Evolutionary conservation across 2,888 invertebrate species (phyloP).

Genomic region (Acanthosepion esculentum): DNA sequence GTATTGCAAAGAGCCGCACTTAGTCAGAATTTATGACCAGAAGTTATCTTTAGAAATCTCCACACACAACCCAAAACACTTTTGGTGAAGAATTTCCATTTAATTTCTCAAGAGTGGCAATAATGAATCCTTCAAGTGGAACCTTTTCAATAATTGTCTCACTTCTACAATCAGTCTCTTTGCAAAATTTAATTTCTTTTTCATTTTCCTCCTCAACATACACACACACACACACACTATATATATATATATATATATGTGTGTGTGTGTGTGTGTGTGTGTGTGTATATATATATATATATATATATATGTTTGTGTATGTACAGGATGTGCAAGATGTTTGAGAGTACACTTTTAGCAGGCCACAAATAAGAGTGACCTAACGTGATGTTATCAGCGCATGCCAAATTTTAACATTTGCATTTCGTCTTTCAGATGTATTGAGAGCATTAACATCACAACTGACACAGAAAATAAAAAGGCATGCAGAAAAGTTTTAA

Average conservation of each 20-base stretch:
- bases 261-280: not conserved
- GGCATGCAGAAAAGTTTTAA: no score
- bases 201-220: no score
- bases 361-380: no score
- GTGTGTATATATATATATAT: no score
- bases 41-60: not conserved
- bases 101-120: not conserved
- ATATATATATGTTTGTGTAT: no score
- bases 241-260: not conserved
- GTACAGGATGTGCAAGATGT: no score
- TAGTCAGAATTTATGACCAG: not conserved
- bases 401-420: no score
- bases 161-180: not conserved
- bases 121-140: slow-evolving; percentile 33
- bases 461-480: no score
- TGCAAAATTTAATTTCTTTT: not conserved
- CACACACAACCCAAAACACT: not conserved
- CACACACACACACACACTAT: not conserved
- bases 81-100: not conserved
- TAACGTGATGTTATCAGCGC: no score
- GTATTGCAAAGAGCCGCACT: not conserved
- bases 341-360: no score
- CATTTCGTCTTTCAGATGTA: no score
- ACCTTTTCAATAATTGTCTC: not conserved
- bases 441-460: no score